Conservation (phyloP, 2,888 invertebrate genomes). For the Chymomyza procnemis region DNA sequence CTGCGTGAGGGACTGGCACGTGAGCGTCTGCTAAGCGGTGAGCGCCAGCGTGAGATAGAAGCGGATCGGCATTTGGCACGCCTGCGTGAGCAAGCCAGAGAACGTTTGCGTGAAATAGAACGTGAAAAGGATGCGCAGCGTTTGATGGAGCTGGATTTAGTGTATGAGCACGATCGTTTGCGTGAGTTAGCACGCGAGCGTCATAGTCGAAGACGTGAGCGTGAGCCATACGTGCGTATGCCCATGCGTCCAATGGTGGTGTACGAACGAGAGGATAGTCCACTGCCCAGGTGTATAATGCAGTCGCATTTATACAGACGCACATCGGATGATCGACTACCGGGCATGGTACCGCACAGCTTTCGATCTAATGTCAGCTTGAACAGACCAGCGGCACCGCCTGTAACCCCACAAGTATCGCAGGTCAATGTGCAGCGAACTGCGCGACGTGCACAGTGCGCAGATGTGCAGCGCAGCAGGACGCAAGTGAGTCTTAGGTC, state of each 20-base stretch:
- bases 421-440: not conserved
- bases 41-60: constrained; percentile 20
- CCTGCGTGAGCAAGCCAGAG: constrained; percentile 34
- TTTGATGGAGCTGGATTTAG: constrained; percentile 28
- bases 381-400: not conserved
- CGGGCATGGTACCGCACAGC: constrained; percentile 52
- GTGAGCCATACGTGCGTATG: constrained; percentile 14
- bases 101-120: constrained; percentile 33
- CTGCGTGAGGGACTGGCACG: constrained; percentile 4
- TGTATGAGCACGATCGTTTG: constrained; percentile 20
- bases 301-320: constrained; percentile 30
- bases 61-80: constrained; percentile 19
- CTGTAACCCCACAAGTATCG: not conserved
- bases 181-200: constrained; percentile 25
- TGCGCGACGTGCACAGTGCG: constrained; percentile 9
- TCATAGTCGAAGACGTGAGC: constrained; percentile 24
- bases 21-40: not conserved
- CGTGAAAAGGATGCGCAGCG: constrained; percentile 29
- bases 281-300: constrained; percentile 13
- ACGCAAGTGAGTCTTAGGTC: not conserved
- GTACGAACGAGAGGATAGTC: constrained; percentile 9
- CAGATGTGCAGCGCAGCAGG: constrained; percentile 17
- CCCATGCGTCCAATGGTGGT: constrained; percentile 15
- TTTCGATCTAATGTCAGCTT: not conserved
- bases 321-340: constrained; percentile 49